phyloP scores from a whole-genome alignment of 2,113 vertebrate genomes.

The Platysteira castanea region DNA sequence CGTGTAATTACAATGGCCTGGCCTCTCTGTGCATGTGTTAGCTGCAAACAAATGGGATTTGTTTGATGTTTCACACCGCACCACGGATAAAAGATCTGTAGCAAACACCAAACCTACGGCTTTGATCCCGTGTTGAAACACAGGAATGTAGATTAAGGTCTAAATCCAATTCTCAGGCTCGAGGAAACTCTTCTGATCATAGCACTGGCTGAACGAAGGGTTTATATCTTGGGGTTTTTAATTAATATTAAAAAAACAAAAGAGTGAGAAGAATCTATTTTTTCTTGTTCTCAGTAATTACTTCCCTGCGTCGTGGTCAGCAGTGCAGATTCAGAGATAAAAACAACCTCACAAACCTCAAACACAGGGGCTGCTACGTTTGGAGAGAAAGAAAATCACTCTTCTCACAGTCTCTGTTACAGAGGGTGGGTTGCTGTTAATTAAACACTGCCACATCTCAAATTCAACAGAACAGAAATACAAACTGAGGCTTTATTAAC shows the following conservation, averaged over 20 bases:
- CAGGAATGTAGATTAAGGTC: neutral
- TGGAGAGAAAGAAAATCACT: no score
- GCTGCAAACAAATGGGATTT: constrained; percentile 30
- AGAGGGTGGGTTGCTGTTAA: neutral
- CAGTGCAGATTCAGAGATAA: neutral
- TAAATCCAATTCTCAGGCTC: neutral
- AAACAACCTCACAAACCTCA: neutral
- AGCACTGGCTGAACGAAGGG: neutral
- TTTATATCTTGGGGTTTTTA: neutral
- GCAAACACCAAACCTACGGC: neutral
- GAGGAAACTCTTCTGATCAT: neutral
- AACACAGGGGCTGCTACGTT: neutral
- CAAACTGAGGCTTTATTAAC: neutral
- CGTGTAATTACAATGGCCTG: neutral
- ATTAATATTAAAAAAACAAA: neutral
- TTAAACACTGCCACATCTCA: neutral
- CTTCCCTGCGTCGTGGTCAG: neutral
- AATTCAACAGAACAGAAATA: neutral
- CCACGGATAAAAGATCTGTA: neutral
- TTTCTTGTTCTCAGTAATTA: neutral
- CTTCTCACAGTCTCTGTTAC: neutral
- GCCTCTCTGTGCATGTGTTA: neutral
- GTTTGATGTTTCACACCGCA: constrained; percentile 5
- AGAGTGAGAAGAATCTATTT: neutral
- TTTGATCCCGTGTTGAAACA: neutral